phyloP scores from a whole-genome alignment of 2,888 invertebrate species.

The Metellina segmentata region DNA sequence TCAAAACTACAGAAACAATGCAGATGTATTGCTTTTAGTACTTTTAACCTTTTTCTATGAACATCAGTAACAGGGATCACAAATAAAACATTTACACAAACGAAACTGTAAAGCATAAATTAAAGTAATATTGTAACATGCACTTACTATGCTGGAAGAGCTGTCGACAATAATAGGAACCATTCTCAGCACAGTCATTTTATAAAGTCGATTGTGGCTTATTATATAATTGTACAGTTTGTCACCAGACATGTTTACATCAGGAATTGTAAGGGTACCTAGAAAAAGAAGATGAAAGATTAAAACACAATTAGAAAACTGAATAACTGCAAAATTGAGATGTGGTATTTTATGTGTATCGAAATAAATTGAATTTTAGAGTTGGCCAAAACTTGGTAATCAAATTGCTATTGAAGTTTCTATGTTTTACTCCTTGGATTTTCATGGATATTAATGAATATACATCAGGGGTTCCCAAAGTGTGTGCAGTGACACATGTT shows the following conservation, averaged over 20 bases:
- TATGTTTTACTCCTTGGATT: no score
- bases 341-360: no score
- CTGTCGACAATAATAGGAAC: constrained; percentile 80
- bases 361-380: no score
- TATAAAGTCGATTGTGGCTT: constrained; percentile 86
- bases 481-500: no score
- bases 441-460: no score
- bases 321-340: no score
- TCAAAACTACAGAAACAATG: background rate
- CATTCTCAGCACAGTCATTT: constrained; percentile 87
- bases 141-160: constrained; percentile 72
- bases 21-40: background rate
- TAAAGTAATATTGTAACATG: constrained; percentile 30
- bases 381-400: no score
- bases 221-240: constrained; percentile 87
- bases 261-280: constrained; percentile 84
- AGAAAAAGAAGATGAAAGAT: constrained; percentile 56
- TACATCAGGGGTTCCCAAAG: no score
- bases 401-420: no score
- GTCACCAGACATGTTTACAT: constrained; percentile 85
- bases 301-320: no score
- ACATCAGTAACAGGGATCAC: background rate
- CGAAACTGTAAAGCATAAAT: background rate
- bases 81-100: background rate
- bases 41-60: no score